These are phyloP conservation scores for Drosophila nigritarsus DNA, from an alignment of 2,888 invertebrate genomes.

Conservation along the genomic window DNA sequence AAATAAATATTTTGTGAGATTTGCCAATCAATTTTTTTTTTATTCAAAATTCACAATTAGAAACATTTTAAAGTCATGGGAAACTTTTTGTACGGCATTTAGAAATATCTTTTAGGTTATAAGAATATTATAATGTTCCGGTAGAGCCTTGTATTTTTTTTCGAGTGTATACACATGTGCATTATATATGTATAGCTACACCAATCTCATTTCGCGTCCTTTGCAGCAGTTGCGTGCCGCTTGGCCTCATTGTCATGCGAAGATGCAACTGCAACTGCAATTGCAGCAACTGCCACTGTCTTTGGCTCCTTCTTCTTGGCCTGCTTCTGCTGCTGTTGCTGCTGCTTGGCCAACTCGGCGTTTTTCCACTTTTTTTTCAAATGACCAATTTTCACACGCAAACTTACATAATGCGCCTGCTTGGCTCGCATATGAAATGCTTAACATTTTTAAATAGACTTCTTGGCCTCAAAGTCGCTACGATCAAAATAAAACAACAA, in stretches of 20 bases:
- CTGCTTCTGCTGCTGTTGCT: not conserved
- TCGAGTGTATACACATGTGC: conserved; percentile 6
- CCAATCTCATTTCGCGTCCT: conserved; percentile 33
- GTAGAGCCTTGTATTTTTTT: not conserved
- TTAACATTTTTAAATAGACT: conserved; percentile 76
- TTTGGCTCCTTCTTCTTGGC: conserved; percentile 1
- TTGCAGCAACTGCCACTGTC: conserved; percentile 16
- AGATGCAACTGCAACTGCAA: conserved; percentile 45
- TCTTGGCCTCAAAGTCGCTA: conserved; percentile 65
- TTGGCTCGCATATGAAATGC: conserved; percentile 70
- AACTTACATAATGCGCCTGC: conserved; percentile 74
- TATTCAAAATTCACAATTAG: not conserved
- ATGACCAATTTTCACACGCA: conserved; percentile 82
- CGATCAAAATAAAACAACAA: conserved; percentile 32
- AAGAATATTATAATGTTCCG: not conserved
- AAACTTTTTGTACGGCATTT: not conserved
- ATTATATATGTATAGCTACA: conserved; percentile 2
- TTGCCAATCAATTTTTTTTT: not conserved
- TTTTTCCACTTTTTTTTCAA: conserved; percentile 58
- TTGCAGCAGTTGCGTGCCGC: conserved; percentile 53
- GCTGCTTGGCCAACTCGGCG: conserved; percentile 4
- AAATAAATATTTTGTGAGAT: not conserved
- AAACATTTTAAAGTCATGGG: not conserved
- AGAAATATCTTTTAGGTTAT: not conserved
- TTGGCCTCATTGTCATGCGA: conserved; percentile 60